Conservation (phyloP, 2,797 vertebrate species). For the Hirundo rustica region DNA sequence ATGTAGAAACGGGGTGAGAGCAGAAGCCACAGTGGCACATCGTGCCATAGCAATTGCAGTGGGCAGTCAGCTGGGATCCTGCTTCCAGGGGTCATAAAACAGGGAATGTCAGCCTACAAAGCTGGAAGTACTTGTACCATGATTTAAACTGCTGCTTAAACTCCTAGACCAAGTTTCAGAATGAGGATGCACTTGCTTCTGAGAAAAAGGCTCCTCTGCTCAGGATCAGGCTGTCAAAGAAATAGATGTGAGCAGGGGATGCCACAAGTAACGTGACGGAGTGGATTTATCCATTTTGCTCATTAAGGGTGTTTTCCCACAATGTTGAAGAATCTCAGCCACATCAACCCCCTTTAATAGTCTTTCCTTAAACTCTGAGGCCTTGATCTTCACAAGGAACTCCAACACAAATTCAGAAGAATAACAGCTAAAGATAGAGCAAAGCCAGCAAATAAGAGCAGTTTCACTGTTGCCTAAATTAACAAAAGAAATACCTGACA, state of each 20-base stretch:
- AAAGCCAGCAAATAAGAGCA: not conserved
- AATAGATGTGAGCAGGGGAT: not conserved
- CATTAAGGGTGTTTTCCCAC: not conserved
- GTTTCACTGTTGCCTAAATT: not conserved
- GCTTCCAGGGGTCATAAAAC: not conserved
- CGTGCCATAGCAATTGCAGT: not conserved
- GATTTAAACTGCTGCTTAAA: not conserved
- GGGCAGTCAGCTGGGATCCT: not conserved
- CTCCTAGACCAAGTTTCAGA: not conserved
- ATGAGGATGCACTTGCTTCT: not conserved
- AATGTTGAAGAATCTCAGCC: not conserved
- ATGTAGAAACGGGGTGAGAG: not conserved
- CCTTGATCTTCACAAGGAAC: not conserved
- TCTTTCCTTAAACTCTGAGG: not conserved
- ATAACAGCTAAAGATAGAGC: not conserved
- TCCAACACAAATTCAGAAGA: not conserved
- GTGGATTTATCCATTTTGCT: not conserved
- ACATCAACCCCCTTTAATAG: not conserved
- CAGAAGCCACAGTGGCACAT: not conserved
- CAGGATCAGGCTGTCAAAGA: not conserved
- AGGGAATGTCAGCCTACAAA: not conserved
- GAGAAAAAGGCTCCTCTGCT: not conserved
- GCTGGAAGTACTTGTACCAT: not conserved
- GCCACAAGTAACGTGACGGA: not conserved
- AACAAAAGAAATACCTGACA: not conserved